phyloP scores from a whole-genome alignment of 2,797 vertebrate species.

The Manis pentadactyla region DNA sequence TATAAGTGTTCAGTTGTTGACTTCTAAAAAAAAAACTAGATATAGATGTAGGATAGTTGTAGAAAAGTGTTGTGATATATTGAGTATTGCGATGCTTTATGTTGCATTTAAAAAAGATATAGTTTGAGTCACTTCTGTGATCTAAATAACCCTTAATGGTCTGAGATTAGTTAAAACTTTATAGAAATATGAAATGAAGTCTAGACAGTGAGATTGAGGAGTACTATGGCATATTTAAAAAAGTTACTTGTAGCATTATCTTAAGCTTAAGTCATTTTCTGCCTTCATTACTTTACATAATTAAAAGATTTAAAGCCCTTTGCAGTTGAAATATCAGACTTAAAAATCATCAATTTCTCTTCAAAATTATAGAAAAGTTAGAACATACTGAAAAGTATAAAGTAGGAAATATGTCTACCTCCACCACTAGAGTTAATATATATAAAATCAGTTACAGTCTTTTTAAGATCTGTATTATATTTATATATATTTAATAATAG shows the following conservation, averaged over 20 bases:
- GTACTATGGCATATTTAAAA: not conserved
- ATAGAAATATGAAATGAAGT: not conserved
- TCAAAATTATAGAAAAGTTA: conserved; percentile 13
- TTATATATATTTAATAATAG: not conserved
- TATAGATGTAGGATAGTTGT: not conserved
- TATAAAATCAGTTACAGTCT: not conserved
- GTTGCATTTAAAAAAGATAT: conserved; percentile 21
- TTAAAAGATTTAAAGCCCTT: conserved; percentile 22
- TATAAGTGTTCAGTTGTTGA: not conserved
- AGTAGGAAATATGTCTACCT: not conserved
- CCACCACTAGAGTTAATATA: not conserved
- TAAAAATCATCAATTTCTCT: conserved; percentile 45
- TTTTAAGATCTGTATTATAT: not conserved
- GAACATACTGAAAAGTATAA: not conserved
- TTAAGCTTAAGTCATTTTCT: conserved; percentile 24
- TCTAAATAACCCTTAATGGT: not conserved
- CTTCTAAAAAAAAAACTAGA: not conserved
- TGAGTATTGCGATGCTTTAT: conserved; percentile 18
- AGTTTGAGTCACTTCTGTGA: not conserved
- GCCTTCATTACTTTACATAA: conserved; percentile 35
- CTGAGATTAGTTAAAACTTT: not conserved
- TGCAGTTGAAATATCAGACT: not conserved
- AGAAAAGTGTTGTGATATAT: conserved; percentile 14
- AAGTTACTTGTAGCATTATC: not conserved
- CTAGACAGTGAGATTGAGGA: not conserved